Base-by-base conservation (phyloP, 2,797 vertebrate genomes). In the Phalloptychus januarius region DNA sequence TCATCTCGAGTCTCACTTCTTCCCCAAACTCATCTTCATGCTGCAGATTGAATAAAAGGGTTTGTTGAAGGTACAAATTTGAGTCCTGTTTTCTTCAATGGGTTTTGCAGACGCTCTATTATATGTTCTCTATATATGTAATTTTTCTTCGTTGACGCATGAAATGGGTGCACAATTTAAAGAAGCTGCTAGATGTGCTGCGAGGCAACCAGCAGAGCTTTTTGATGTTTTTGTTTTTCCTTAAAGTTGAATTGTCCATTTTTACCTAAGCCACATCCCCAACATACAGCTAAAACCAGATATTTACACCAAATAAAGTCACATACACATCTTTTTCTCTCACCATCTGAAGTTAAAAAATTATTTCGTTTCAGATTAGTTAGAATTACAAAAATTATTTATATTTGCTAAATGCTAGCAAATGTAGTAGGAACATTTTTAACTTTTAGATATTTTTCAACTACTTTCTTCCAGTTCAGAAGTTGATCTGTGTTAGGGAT, bases 1-100 rank as follows among this genome's bases (percentile, higher is more conserved):
- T 90, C 84, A 87, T 92, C 86, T 77, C 0, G 4, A 81, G 78
- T 78, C 82, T 76, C 80, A 83, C 88, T 84, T 87, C 78, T 65
- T 77, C 67, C 78, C 61, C 56, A 72, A 88, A 84, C 80, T 87
- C 83, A 74, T 87, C 85, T 33, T 77, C 65, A 75, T 4, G 1
- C 8, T 25, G 70, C 80, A n/a, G 84, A 84, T 72, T 82, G 78
- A 91, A 83, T 52, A 72, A 52, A 31, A 56, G 67, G 80, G 81
- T 58, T 69, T 85, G 83, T 88, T 79, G 81, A 85, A 76, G 11
- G 86, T 81, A 86, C 56, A 82, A 72, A 84, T 85, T 71, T 74
- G 44, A 80, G 33, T 78, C 69, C 69, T 40, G 58, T 79, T 86
- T 82, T 78, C 33, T 50, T 36, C 25, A 67, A 67, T 67, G 63